Percentiles rank a stretch among this genome's conserved stretches.
Evolutionary conservation across 2,888 invertebrate genomes (phyloP).

Genomic region (Catocala fraxini): DNA sequence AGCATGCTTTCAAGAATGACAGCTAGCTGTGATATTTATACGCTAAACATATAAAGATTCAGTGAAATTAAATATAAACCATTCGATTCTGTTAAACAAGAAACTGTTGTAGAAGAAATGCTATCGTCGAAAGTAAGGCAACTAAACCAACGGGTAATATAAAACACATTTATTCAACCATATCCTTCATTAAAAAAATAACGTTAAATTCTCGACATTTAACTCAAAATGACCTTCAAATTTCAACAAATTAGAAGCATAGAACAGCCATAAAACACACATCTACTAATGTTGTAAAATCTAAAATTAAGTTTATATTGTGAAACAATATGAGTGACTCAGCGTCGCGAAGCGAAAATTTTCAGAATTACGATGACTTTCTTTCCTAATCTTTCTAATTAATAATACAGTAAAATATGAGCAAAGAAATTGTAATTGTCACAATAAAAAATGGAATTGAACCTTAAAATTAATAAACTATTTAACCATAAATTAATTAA

Average conservation of each 20-base stretch:
- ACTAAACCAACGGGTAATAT: background rate
- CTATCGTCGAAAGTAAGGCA: background rate
- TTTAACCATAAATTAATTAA: background rate
- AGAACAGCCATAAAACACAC: constrained; percentile 7
- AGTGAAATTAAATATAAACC: constrained; percentile 24
- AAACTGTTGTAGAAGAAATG: background rate
- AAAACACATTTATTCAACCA: no score
- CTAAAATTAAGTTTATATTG: constrained; percentile 21
- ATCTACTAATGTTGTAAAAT: constrained; percentile 5
- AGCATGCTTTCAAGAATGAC: constrained; percentile 58
- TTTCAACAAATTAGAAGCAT: constrained; percentile 8
- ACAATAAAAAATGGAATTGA: no score
- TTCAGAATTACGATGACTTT: constrained; percentile 1
- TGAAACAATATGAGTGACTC: constrained; percentile 20
- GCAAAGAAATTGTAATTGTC: no score
- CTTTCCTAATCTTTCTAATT: background rate
- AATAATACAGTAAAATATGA: no score
- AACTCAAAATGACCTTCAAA: constrained; percentile 3
- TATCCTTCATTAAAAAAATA: no score
- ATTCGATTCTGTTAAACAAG: background rate
- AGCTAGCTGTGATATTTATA: constrained; percentile 32
- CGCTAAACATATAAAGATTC: constrained; percentile 14
- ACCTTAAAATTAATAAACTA: background rate
- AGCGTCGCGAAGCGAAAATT: constrained; percentile 8
- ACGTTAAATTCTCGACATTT: background rate